Conservation (phyloP, 2,113 vertebrate genomes). For the Regulus satrapa region DNA sequence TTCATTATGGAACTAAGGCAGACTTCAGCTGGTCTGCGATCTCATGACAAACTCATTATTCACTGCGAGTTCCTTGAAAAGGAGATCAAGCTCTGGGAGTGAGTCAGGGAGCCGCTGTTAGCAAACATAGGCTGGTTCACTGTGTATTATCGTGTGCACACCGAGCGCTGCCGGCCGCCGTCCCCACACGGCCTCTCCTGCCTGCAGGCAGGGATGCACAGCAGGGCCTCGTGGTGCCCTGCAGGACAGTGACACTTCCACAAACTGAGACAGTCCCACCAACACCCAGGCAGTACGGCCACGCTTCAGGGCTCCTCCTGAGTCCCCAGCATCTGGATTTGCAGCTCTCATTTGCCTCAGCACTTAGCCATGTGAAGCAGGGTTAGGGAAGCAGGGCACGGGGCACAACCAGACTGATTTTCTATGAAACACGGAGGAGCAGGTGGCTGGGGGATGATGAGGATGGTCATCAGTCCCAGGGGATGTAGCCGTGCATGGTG, state of each 20-base stretch:
- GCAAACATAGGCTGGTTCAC: background rate
- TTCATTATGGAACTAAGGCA: background rate
- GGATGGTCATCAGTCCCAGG: background rate
- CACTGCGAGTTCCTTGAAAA: background rate
- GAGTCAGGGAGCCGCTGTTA: background rate
- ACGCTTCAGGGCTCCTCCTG: background rate
- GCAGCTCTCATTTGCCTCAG: background rate
- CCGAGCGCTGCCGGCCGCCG: background rate
- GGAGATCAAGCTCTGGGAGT: background rate
- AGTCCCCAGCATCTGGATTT: background rate
- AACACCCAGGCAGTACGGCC: rapidly evolving
- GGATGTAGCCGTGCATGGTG: rapidly evolving
- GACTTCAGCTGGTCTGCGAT: background rate
- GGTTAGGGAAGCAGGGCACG: background rate
- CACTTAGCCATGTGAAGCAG: rapidly evolving
- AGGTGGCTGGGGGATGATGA: background rate
- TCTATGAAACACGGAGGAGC: background rate
- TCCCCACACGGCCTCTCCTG: background rate
- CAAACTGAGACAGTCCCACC: background rate
- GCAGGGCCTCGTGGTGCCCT: rapidly evolving
- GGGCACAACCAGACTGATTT: background rate
- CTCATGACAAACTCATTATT: background rate
- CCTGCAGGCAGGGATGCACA: background rate
- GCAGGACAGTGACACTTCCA: background rate
- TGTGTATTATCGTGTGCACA: rapidly evolving